Percentiles rank a stretch among this genome's conserved stretches.
phyloP scores from a whole-genome alignment of 2,113 vertebrate species.

The Danio rerio region GRCz12tu NC_133183.1:42336001-42336500 shows the following conservation, averaged over 20 bases:
- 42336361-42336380: background rate
- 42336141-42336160: slow-evolving; percentile 77
- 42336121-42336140: slow-evolving; percentile 78
- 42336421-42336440: background rate
- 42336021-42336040: slow-evolving; percentile 51
- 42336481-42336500: slow-evolving; percentile 54
- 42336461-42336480: background rate
- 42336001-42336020: slow-evolving; percentile 43
- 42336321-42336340: background rate
- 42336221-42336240: slow-evolving; percentile 66
- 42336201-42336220: slow-evolving; percentile 68
- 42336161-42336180: slow-evolving; percentile 77
- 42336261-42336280: slow-evolving; percentile 58
- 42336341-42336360: background rate
- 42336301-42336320: slow-evolving; percentile 12
- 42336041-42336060: slow-evolving; percentile 51
- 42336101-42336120: slow-evolving; percentile 73
- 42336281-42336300: slow-evolving; percentile 40
- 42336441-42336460: background rate
- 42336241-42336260: slow-evolving; percentile 63
- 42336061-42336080: slow-evolving; percentile 60
- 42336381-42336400: background rate
- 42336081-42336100: slow-evolving; percentile 71
- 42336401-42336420: background rate
- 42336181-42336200: slow-evolving; percentile 63